Base-by-base conservation (phyloP, 2,113 vertebrate genomes). In the Synchiropus splendidus region DNA sequence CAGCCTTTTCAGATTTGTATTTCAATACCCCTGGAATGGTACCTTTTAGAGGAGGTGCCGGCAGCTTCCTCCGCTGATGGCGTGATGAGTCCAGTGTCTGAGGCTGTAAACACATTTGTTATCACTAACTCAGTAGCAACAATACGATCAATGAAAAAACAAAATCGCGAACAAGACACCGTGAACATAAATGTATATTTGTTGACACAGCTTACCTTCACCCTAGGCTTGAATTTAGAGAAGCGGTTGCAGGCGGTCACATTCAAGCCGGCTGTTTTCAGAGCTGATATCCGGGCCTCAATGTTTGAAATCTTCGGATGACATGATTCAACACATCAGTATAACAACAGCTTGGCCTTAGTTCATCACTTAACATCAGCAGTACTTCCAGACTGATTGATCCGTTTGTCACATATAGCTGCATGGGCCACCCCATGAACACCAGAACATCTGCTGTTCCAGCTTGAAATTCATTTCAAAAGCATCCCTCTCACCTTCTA, bases 211-310 rank as follows among this genome's bases (percentile, higher is more conserved):
- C n/a, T 14, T 61, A 86, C 85, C 82, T 81, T 81, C 2, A 66
- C 53, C 9, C 72, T 83, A 61, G 78, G 80, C 63, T 79, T 85
- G 49, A 41, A 64, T 66, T 81, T 90, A 46, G 81, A 85, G 75
- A 94, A 86, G 36, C 61, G 86, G 58, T 86, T 86, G 57, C 90
- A 94, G 3, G 86, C 86, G 14, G 89, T 80, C 58, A 98, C 91
- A 58, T 98, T 95, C 69, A 98, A 73, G 39, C 94, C 93, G 43
- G 94, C 94, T 10, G 89, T 80, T 77, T 90, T 92, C 75, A 98
- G 87, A 48, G 93, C 91, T 55, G 93, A 92, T 82, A 98, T 97
- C 70, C 94, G 89, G 70, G 90, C 89, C 81, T 97, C 94, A 31
- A 98, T 97, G 69, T 98, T 92, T 44, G 92, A 93, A 75, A 98